Evolutionary conservation across 2,797 vertebrate species (phyloP).

Genomic region (Anas georgica): DNA sequence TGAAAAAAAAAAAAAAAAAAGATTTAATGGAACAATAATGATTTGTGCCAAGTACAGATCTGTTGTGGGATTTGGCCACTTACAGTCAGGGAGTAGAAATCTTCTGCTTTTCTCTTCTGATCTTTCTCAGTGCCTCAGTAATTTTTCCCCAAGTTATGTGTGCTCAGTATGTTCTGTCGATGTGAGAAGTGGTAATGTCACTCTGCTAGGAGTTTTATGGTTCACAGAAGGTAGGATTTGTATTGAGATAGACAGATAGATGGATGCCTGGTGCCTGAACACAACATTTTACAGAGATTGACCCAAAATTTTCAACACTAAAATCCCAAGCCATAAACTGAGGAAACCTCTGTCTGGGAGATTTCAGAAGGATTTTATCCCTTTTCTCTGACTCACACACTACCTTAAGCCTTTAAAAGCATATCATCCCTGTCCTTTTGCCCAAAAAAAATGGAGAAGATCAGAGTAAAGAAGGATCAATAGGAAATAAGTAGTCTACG

Average conservation of each 20-base stretch:
- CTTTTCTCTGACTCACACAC: conserved; percentile 35
- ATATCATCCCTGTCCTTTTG: not conserved
- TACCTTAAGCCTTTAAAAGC: not conserved
- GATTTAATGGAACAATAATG: not conserved
- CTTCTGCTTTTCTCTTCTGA: conserved; percentile 27
- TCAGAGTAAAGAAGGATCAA: conserved; percentile 11
- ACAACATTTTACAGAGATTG: conserved; percentile 20
- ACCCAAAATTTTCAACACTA: conserved; percentile 44
- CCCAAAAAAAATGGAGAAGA: conserved; percentile 29
- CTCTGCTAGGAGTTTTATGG: conserved; percentile 50
- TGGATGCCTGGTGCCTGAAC: conserved; percentile 40
- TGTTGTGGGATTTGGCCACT: conserved; percentile 20
- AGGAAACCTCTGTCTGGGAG: not conserved
- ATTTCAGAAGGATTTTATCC: conserved; percentile 27
- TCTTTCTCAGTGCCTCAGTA: conserved; percentile 42
- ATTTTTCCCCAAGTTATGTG: conserved; percentile 31
- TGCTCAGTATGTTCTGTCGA: conserved; percentile 32
- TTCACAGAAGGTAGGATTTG: conserved; percentile 56
- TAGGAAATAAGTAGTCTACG: not conserved
- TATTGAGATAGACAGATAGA: conserved; percentile 56
- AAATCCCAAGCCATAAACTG: not conserved
- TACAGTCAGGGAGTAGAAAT: not conserved
- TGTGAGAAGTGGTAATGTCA: conserved; percentile 55
- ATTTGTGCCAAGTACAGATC: not conserved
- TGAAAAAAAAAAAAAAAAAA: not conserved